phyloP scores from a whole-genome alignment of 2,797 vertebrate genomes.

The Macropodus opercularis region DNA sequence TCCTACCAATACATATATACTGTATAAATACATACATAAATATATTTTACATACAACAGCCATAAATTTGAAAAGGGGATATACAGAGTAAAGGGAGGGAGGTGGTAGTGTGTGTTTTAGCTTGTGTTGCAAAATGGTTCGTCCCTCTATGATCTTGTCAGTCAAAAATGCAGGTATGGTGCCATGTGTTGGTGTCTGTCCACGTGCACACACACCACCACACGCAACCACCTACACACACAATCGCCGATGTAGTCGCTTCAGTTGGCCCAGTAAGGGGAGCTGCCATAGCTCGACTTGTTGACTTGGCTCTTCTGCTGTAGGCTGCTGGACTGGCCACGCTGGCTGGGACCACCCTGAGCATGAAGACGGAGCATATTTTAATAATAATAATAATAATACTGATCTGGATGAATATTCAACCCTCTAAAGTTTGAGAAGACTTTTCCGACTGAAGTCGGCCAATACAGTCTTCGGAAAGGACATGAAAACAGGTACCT shows the following conservation, averaged over 20 bases:
- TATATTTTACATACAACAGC: conserved; percentile 99
- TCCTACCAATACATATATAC: conserved; percentile 95
- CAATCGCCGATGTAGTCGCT: conserved; percentile 12
- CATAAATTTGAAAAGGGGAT: conserved; percentile 91
- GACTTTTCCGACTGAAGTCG: too few species aligned
- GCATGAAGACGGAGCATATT: neutral
- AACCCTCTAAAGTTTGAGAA: neutral
- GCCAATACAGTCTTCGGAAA: too few species aligned
- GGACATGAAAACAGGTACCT: conserved; percentile 85
- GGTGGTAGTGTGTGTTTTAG: conserved; percentile 80
- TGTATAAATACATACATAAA: conserved; percentile 99
- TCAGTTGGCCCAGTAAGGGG: conserved; percentile 98
- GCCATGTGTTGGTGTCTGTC: conserved; percentile 38
- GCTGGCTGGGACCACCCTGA: conserved; percentile 90
- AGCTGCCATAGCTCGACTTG: conserved; percentile 93
- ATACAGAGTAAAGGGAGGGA: conserved; percentile 81
- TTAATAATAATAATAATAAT: neutral
- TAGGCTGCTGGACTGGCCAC: conserved; percentile 91
- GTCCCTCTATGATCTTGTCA: conserved; percentile 77
- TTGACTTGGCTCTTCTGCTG: conserved; percentile 98
- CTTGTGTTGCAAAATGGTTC: conserved; percentile 73
- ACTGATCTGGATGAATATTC: neutral
- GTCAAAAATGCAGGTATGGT: conserved; percentile 69
- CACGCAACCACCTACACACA: conserved; percentile 15
- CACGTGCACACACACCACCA: conserved; percentile 11